These are phyloP conservation scores for Pungitius pungitius DNA, from an alignment of 2,113 vertebrate genomes.

Conservation along the genomic window DNA sequence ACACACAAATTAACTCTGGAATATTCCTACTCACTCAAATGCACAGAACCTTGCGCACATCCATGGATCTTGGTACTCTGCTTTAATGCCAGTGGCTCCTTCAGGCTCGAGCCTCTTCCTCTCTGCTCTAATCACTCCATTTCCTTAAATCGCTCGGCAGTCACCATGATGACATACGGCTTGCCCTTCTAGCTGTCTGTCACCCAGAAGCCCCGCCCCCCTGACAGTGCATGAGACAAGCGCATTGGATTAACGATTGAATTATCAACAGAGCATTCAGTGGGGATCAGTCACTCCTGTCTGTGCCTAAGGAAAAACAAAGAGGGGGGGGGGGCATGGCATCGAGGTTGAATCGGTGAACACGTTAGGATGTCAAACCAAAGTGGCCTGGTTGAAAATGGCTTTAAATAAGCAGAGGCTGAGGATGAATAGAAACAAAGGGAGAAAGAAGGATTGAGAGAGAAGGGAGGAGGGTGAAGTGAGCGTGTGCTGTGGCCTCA, in stretches of 20 bases:
- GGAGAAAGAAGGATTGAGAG: constrained; percentile 30
- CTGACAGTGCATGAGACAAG: constrained; percentile 34
- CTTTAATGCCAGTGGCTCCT: constrained; percentile 78
- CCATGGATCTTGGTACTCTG: constrained; percentile 43
- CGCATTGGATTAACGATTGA: constrained; percentile 34
- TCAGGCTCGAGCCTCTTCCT: constrained; percentile 66
- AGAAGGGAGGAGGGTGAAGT: constrained; percentile 55
- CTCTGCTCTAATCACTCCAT: constrained; percentile 77
- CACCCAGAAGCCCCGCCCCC: constrained; percentile 46
- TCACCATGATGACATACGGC: constrained; percentile 69
- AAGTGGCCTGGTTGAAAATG: constrained; percentile 17
- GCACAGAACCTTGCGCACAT: constrained; percentile 38
- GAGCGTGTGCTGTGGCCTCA: constrained; percentile 72
- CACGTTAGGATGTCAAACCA: constrained; percentile 16
- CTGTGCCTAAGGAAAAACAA: not conserved
- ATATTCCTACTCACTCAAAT: constrained; percentile 37
- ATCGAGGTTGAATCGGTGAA: not conserved
- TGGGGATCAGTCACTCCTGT: not conserved
- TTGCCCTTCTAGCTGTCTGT: constrained; percentile 74
- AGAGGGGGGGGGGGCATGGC: not conserved
- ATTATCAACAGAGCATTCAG: constrained; percentile 38
- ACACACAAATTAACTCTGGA: constrained; percentile 31
- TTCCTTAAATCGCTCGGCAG: constrained; percentile 69
- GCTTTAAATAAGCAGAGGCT: constrained; percentile 36
- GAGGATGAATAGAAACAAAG: constrained; percentile 27